Percentiles rank a stretch among this genome's conserved stretches.
Evolutionary conservation across 2,797 vertebrate genomes (phyloP).

Genomic region (Aeoliscus strigatus): DNA sequence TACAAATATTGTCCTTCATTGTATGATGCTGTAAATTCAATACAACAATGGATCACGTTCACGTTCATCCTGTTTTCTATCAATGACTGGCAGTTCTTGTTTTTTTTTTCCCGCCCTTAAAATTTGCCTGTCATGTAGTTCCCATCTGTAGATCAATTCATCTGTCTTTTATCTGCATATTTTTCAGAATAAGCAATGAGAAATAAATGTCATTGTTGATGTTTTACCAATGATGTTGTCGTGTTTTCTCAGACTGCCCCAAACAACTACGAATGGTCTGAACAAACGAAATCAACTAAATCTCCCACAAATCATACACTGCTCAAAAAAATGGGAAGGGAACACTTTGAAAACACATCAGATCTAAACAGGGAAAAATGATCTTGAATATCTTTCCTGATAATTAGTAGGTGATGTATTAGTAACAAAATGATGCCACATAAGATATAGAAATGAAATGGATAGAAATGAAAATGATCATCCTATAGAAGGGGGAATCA

Average conservation of each 20-base stretch:
- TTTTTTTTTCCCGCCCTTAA: conserved; percentile 23
- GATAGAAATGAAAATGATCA: too few relatives aligned
- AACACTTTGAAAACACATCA: too few relatives aligned
- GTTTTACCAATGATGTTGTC: conserved; percentile 32
- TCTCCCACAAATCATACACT: too few relatives aligned
- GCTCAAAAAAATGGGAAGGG: too few relatives aligned
- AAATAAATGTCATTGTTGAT: conserved; percentile 63
- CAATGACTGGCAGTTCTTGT: conserved; percentile 9
- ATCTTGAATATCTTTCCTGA: too few relatives aligned
- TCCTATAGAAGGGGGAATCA: too few relatives aligned
- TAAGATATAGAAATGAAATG: too few relatives aligned
- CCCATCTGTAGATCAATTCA: conserved; percentile 39
- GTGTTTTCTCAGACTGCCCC: conserved; percentile 12
- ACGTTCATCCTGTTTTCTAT: conserved; percentile 38
- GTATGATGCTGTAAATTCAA: conserved; percentile 47
- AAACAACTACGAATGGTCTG: neutral
- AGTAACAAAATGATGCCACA: too few relatives aligned
- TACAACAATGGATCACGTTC: conserved; percentile 37
- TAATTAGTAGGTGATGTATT: too few relatives aligned
- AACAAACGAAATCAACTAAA: neutral
- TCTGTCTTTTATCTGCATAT: conserved; percentile 49
- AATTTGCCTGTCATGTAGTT: conserved; percentile 46
- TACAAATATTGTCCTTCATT: conserved; percentile 17
- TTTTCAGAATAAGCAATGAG: conserved; percentile 51
- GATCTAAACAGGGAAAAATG: too few relatives aligned